phyloP scores from a whole-genome alignment of 2,888 invertebrate species.

The Macroteleia sp. region DNA sequence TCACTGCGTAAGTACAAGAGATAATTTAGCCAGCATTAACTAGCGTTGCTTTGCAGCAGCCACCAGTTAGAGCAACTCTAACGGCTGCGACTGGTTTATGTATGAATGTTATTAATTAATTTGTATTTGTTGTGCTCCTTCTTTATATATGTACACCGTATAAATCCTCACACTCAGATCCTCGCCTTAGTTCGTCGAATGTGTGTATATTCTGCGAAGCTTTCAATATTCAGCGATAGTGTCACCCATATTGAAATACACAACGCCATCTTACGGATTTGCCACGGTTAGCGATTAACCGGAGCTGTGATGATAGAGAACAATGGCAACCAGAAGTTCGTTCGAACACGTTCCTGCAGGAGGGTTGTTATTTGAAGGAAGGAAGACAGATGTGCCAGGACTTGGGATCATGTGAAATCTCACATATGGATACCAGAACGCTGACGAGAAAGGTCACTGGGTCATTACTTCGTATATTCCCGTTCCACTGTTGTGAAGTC shows the following conservation, averaged over 20 bases:
- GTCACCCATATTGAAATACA: conserved; percentile 7
- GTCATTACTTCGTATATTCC: conserved; percentile 20
- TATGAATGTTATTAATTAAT: conserved; percentile 80
- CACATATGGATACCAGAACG: not conserved
- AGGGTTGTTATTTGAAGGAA: not conserved
- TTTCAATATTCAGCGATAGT: conserved; percentile 16
- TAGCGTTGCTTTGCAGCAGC: conserved; percentile 68
- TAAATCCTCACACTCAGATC: conserved; percentile 40
- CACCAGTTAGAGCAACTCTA: conserved; percentile 70
- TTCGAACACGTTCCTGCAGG: too few relatives aligned
- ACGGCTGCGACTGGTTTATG: conserved; percentile 65
- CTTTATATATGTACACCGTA: too few relatives aligned
- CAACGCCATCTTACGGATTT: conserved; percentile 11
- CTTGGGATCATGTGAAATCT: conserved; percentile 7
- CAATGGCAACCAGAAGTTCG: too few relatives aligned
- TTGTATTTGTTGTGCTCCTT: conserved; percentile 76
- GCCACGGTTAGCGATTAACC: conserved; percentile 9
- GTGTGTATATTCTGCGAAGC: too few relatives aligned
- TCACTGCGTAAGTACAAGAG: conserved; percentile 75
- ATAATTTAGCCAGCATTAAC: conserved; percentile 80
- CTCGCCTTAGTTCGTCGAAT: conserved; percentile 1
- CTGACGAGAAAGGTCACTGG: conserved; percentile 15
- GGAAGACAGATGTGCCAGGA: conserved; percentile 18
- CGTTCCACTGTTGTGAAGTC: conserved; percentile 15
- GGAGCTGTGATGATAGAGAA: not conserved